phyloP scores from a whole-genome alignment of 2,797 vertebrate genomes.

The Lacerta bilineata region DNA sequence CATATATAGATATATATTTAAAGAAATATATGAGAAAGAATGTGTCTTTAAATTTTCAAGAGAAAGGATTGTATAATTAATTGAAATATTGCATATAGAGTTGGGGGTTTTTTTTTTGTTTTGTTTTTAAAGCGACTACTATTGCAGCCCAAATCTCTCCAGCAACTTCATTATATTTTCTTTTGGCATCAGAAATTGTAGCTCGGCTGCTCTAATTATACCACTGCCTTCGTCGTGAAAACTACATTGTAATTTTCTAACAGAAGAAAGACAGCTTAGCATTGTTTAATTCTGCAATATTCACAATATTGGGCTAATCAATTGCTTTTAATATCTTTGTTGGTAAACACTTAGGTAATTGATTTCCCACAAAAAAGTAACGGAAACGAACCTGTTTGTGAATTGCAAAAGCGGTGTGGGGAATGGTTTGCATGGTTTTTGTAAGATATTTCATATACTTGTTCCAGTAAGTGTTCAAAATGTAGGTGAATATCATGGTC shows the following conservation, averaged over 20 bases:
- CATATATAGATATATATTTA: background rate
- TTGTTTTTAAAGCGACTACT: slow-evolving; percentile 44
- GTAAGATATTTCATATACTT: slow-evolving; percentile 19
- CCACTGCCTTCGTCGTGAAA: slow-evolving; percentile 47
- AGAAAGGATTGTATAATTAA: slow-evolving; percentile 78
- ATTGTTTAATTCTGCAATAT: slow-evolving; percentile 23
- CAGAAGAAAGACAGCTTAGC: slow-evolving; percentile 46
- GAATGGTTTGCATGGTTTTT: slow-evolving; percentile 44
- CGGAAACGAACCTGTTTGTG: slow-evolving; percentile 51
- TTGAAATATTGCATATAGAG: slow-evolving; percentile 69
- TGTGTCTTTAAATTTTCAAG: slow-evolving; percentile 78
- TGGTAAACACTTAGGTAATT: slow-evolving; percentile 47
- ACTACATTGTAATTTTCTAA: slow-evolving; percentile 57
- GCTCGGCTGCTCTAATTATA: slow-evolving; percentile 57
- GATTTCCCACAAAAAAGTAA: slow-evolving; percentile 41
- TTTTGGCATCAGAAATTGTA: slow-evolving; percentile 61
- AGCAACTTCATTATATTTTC: slow-evolving; percentile 70
- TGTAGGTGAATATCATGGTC: background rate
- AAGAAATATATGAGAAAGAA: slow-evolving; percentile 55
- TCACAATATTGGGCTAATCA: slow-evolving; percentile 54
- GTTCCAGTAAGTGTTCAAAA: background rate
- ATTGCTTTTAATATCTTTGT: slow-evolving; percentile 53
- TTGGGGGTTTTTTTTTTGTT: background rate
- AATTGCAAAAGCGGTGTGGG: slow-evolving; percentile 47
- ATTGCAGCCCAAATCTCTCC: slow-evolving; percentile 54